Base-by-base conservation (phyloP, 2,888 invertebrate species). In the Pseudolycoriella hygida region DNA sequence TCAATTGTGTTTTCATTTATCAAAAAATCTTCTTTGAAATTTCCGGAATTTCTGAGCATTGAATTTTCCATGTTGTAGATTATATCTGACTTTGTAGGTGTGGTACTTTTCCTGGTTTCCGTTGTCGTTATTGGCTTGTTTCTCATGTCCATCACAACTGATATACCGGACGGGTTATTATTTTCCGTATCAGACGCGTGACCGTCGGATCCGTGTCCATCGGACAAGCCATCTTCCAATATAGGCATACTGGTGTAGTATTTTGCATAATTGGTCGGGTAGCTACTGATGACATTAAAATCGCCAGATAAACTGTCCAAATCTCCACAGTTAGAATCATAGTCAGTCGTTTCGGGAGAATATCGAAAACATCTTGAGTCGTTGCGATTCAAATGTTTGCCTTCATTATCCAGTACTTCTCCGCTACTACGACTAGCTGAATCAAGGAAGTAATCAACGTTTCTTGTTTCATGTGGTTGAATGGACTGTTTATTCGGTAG, bases 301-400 rank as follows among this genome's bases (percentile, higher is more conserved):
- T 66, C 65, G n/a, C 62, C 64, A 19, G 67, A 70, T 45, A 72
- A 67, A 62, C 85, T 89, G 63, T 87, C 86, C 55, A 85, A 72
- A 61, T 86, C 86, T 17, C 77, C 77, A 57, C 77, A 78, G 60
- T 83, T 82, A 50, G 84, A 85, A 64, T 87, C 90, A 60, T 86
- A 88, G 67, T 92, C 92, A 48, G 89, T 92, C 49, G 87, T 86
- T 67, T 90, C 92, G 5, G 90, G 88, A 37, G 90, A 90, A 89
- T 61, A 87, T 50, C 81, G 73, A 54, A 77, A 77, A 57, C 77
- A 74, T 48, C 79, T 50, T 14, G 30, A 38, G 25, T 39, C 38
- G 53, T 62, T 64, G 50, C 61, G 62, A 55, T 63, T 61, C 48
- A 61, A 54, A 42, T 60, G 60, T 50, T 63, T 63, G 5, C 15